Percentiles rank a stretch among this genome's conserved stretches.
phyloP scores from a whole-genome alignment of 1,140 invertebrate genomes.

The Pseudomyrmex flavicornis region DNA sequence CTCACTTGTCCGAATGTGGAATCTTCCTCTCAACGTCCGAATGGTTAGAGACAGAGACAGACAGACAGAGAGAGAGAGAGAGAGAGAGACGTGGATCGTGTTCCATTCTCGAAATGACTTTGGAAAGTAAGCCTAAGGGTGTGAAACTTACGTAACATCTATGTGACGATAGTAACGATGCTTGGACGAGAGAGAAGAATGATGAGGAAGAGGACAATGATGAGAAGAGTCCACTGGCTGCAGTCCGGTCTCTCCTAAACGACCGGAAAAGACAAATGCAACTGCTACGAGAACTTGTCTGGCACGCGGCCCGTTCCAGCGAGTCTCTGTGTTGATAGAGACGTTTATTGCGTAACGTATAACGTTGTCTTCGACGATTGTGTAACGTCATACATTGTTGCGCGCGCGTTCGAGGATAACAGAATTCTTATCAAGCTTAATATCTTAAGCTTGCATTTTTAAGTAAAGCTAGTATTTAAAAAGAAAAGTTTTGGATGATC shows the following conservation, averaged over 20 bases:
- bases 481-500: too few relatives aligned
- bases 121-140: constrained; percentile 66
- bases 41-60: background rate
- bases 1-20: background rate
- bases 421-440: constrained; percentile 24
- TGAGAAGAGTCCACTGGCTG: background rate
- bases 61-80: background rate
- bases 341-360: constrained; percentile 55
- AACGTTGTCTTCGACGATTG: constrained; percentile 33
- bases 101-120: constrained; percentile 13
- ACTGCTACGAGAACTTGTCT: constrained; percentile 51
- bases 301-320: constrained; percentile 53
- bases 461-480: background rate
- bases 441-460: background rate
- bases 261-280: constrained; percentile 44
- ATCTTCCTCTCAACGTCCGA: constrained; percentile 17
- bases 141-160: constrained; percentile 61
- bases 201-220: background rate
- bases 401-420: background rate
- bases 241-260: constrained; percentile 37
- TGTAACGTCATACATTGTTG: constrained; percentile 10
- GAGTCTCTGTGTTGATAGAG: constrained; percentile 33
- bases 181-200: constrained; percentile 24
- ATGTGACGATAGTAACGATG: constrained; percentile 70
- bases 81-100: constrained; percentile 6